phyloP scores from a whole-genome alignment of 2,113 vertebrate genomes.

The Amblyopsis rosae region DNA sequence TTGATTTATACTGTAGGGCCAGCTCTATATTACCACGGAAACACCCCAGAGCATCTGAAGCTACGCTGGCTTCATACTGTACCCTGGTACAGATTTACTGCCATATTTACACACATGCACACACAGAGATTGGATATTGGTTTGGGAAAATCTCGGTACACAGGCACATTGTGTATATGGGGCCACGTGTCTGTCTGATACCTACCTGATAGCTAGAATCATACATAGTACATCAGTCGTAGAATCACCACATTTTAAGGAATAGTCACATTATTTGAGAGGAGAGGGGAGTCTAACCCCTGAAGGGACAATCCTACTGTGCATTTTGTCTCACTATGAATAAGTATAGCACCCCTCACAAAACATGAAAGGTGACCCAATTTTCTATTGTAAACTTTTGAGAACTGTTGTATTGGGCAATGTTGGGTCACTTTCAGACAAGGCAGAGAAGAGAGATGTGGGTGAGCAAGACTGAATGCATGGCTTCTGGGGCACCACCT shows the following conservation, averaged over 20 bases:
- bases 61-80: constrained; percentile 5
- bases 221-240: not conserved
- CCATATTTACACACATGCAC: not conserved
- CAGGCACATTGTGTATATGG: not conserved
- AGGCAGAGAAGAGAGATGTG: no score
- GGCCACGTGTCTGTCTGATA: not conserved
- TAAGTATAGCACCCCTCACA: no score
- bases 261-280: no score
- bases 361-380: no score
- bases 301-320: no score
- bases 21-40: constrained; percentile 38
- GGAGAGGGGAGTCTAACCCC: no score
- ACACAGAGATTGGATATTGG: constrained; percentile 13
- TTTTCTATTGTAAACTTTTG: no score
- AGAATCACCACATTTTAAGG: not conserved
- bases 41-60: constrained; percentile 19
- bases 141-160: constrained; percentile 3
- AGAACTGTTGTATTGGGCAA: no score
- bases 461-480: no score
- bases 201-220: not conserved
- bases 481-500: no score
- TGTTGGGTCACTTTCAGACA: no score
- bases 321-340: no score
- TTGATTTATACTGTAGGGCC: constrained; percentile 40
- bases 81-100: constrained; percentile 11